Conservation (phyloP, 2,113 vertebrate species). For the Platanista minor region DNA sequence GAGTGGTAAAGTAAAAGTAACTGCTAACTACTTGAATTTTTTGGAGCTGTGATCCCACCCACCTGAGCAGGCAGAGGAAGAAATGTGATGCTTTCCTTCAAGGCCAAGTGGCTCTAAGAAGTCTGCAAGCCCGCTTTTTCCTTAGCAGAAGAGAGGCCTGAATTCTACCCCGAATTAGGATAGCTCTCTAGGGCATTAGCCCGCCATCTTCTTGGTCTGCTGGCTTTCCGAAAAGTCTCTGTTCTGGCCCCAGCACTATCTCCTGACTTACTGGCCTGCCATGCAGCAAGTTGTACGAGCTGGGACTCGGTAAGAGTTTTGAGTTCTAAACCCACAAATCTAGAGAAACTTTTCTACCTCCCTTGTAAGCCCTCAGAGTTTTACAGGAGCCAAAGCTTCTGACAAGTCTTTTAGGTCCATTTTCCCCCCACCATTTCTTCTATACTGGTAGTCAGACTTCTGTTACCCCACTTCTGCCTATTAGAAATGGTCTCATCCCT, state of each 20-base stretch:
- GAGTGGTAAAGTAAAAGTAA: neutral
- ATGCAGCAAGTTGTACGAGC: neutral
- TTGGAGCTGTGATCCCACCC: neutral
- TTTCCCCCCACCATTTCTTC: neutral
- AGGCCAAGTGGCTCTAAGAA: neutral
- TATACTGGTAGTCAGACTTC: neutral
- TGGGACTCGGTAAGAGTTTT: neutral
- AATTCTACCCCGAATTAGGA: neutral
- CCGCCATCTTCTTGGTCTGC: neutral
- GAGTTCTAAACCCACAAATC: neutral
- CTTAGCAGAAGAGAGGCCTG: neutral
- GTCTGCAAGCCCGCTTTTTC: neutral
- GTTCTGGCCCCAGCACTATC: neutral
- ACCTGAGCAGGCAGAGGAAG: neutral
- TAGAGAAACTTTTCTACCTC: neutral
- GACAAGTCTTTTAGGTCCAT: neutral
- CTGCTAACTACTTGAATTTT: neutral
- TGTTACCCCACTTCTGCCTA: neutral
- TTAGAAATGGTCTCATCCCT: neutral
- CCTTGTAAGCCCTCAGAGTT: neutral
- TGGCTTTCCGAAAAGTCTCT: neutral
- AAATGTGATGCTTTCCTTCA: neutral
- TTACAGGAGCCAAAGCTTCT: neutral
- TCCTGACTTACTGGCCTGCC: too few species aligned
- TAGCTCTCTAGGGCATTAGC: neutral